Conservation (phyloP, 2,888 invertebrate species). For the Brachyptera putata region DNA sequence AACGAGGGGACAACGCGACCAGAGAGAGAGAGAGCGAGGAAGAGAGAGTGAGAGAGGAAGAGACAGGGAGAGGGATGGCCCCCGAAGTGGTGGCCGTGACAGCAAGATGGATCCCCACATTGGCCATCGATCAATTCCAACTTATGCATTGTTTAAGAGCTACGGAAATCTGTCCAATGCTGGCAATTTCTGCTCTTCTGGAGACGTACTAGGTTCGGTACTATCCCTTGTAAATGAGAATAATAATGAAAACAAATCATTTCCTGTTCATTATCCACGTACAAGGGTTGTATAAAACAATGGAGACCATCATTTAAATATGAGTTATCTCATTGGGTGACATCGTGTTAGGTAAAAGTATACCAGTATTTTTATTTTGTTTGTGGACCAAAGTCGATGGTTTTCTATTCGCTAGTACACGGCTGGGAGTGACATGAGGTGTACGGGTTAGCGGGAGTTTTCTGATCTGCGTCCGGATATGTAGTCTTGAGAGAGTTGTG, state of each 20-base stretch:
- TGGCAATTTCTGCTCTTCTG: background rate
- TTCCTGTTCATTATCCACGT: no score
- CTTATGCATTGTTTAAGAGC: slow-evolving; percentile 34
- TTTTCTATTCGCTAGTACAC: no score
- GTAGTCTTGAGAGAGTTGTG: slow-evolving; percentile 18
- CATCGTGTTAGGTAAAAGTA: no score
- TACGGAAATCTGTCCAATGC: slow-evolving; percentile 30
- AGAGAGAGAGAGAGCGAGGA: slow-evolving; percentile 2
- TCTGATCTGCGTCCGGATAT: background rate
- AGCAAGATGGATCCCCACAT: slow-evolving; percentile 33
- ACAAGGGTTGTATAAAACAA: no score
- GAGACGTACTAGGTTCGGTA: background rate
- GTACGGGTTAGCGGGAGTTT: background rate
- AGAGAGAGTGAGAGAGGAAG: background rate
- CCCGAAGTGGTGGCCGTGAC: slow-evolving; percentile 32
- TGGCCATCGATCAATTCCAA: slow-evolving; percentile 33
- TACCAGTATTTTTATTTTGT: no score
- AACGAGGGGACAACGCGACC: slow-evolving; percentile 9
- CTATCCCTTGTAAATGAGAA: no score
- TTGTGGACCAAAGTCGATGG: no score
- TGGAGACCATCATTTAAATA: no score
- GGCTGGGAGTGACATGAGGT: no score
- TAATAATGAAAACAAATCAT: no score
- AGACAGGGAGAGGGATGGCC: slow-evolving; percentile 24
- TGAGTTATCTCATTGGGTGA: no score